Evolutionary conservation across 2,888 invertebrate genomes (phyloP), one percentile per base, ranked within the genome.

Genomic region (Ptychoptera contaminata): DNA sequence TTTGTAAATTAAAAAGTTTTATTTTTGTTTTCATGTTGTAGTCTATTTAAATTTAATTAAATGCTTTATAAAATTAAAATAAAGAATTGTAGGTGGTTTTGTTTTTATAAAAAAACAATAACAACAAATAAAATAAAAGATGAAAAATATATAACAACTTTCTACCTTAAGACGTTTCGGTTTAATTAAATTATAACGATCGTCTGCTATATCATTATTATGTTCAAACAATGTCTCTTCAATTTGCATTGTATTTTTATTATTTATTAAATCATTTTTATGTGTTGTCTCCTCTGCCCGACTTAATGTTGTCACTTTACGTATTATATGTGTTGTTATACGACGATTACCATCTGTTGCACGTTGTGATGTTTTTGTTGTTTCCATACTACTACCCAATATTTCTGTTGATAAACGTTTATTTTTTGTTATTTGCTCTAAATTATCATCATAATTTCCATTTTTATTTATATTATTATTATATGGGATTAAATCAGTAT

Each of bases 241-340:
- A 23, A 23, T 23, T 23, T 23, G 3, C 23, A 23, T 23, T 15
- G 37, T 41, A 23, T 23, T 23, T 7, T 23, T 23, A 23, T 23
- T 23, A 31, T 60, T 58, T 40, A 63, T 47, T 54, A 82, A 61
- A 59, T 82, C 79, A 58, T 87, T 82, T 34, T 78, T 70, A 29
- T 74, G 72, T 49, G 78, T 75, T 54, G 80, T 76, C 62, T 90
- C 87, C 61, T 90, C 88, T 36, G 87, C 90, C 12, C 88, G 73
- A 49, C 86, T 84, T 53, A 91, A 62, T 2, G 90, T 90, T 32
- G 90, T 91, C 54, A 91, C 86, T 64, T 88, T 90, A 49, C 86
- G 73, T 43, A 90, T 80, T 50, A 90, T 84, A 59, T 85, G 77
- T 37, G 88, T 85, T 23, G 87, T 90, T 52, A 90, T 84, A 52